Percentiles rank a stretch among this genome's conserved stretches.
Evolutionary conservation across 2,113 vertebrate genomes (phyloP).

Genomic region (Urocitellus parryii): DNA sequence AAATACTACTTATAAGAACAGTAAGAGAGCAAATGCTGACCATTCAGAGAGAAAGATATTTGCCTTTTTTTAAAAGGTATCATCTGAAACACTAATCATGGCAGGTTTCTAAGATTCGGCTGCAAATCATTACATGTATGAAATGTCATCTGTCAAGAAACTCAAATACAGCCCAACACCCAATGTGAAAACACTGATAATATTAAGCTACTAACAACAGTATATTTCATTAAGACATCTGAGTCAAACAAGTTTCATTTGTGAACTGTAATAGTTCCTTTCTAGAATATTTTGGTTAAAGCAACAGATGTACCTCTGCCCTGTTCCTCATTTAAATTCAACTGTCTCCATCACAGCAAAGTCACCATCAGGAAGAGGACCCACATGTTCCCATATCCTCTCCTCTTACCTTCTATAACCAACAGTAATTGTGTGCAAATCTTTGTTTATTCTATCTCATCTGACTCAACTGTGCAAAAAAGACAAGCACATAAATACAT

Average conservation of each 20-base stretch:
- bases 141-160: slow-evolving; percentile 29
- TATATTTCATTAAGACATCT: background rate
- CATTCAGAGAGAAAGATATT: background rate
- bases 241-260: slow-evolving; percentile 19
- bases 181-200: background rate
- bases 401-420: background rate
- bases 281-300: slow-evolving; percentile 52
- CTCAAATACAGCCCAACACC: background rate
- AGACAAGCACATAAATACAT: background rate
- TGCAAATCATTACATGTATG: background rate
- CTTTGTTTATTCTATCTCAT: background rate
- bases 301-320: background rate
- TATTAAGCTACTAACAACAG: background rate
- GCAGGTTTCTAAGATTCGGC: slow-evolving; percentile 19
- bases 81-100: background rate
- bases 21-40: background rate
- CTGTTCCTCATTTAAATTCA: background rate
- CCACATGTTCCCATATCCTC: background rate
- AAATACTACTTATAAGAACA: background rate
- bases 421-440: background rate
- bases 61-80: slow-evolving; percentile 32
- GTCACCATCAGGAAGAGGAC: background rate
- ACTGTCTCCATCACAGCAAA: background rate
- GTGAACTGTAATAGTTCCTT: slow-evolving; percentile 14
- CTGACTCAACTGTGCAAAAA: slow-evolving; percentile 30